phyloP scores from a whole-genome alignment of 2,888 invertebrate species.

The Entomobrya proxima region DNA sequence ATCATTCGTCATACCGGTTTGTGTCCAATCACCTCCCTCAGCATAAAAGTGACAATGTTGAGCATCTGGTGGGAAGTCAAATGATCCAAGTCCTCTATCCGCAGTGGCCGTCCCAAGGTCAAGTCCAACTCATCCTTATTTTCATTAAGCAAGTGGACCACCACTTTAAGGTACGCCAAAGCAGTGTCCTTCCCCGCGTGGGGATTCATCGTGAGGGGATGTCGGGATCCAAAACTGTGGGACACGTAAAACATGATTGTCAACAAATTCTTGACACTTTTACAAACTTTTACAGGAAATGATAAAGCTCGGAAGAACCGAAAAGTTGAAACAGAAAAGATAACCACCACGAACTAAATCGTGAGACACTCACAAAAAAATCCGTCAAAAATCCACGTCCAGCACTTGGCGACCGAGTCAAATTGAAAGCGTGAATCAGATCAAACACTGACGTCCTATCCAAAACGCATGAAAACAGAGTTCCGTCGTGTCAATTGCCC shows the following conservation, averaged over 20 bases:
- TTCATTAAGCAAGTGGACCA: constrained; percentile 18
- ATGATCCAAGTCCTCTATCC: constrained; percentile 29
- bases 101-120: neutral
- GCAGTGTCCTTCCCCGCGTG: neutral
- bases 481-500: too few relatives aligned
- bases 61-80: constrained; percentile 32
- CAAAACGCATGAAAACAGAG: too few relatives aligned
- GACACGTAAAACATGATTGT: neutral
- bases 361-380: too few relatives aligned
- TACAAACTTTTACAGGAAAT: too few relatives aligned
- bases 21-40: constrained; percentile 27
- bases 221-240: neutral
- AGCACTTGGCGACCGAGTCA: too few relatives aligned
- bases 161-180: constrained; percentile 10
- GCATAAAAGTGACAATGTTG: constrained; percentile 17
- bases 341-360: too few relatives aligned
- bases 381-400: too few relatives aligned
- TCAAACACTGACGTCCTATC: too few relatives aligned
- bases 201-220: neutral
- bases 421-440: too few relatives aligned
- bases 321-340: too few relatives aligned
- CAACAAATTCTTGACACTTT: neutral
- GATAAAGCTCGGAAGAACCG: too few relatives aligned
- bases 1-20: constrained; percentile 4
- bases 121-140: neutral